Evolutionary conservation across 2,888 invertebrate species (phyloP).

Genomic region (Yponomeuta plumbellus): DNA sequence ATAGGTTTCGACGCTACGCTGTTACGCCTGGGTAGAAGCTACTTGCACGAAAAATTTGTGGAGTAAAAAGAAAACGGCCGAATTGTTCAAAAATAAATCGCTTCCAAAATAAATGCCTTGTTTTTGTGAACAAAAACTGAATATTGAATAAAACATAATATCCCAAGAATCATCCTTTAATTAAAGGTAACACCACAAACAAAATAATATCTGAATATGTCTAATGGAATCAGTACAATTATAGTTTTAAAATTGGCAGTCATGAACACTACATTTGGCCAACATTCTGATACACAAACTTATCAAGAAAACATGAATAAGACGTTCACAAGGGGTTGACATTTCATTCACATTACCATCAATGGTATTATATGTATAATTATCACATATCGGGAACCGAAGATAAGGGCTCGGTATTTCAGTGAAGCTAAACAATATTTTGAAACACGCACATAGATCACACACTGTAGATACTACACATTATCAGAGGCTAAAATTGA

Average conservation of each 20-base stretch:
- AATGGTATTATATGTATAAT: too few species aligned
- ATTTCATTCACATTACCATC: neutral
- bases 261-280: constrained; percentile 22
- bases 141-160: constrained; percentile 35
- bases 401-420: too few species aligned
- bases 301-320: neutral
- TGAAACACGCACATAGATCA: neutral
- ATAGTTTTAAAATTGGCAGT: constrained; percentile 47
- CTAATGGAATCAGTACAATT: constrained; percentile 30
- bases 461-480: neutral
- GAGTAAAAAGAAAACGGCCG: constrained; percentile 21
- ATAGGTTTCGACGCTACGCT: too few species aligned
- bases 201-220: constrained; percentile 40
- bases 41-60: constrained; percentile 65
- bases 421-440: neutral
- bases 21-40: constrained; percentile 31
- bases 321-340: neutral
- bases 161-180: constrained; percentile 61
- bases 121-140: constrained; percentile 41
- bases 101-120: constrained; percentile 73
- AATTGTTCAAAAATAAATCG: constrained; percentile 30
- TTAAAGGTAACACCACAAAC: constrained; percentile 65
- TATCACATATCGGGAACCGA: too few species aligned
- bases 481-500: neutral
- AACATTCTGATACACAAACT: constrained; percentile 5